Conservation (phyloP, 2,113 vertebrate genomes). For the Colius striatus region DNA sequence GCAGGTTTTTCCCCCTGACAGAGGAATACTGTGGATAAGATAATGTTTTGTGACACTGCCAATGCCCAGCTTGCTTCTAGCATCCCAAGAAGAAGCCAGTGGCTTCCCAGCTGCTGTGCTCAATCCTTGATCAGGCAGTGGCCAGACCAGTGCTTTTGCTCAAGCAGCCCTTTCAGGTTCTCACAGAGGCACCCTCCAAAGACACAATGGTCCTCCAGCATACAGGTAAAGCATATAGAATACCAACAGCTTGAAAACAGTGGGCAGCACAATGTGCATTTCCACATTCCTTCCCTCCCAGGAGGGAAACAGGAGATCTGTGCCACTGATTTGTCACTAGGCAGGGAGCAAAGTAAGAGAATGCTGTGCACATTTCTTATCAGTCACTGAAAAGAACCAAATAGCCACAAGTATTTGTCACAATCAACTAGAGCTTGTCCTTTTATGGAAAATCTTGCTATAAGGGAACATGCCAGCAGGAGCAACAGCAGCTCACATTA, state of each 20-base stretch:
- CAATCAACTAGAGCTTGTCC: background rate
- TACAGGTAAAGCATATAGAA: accelerated
- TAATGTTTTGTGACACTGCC: background rate
- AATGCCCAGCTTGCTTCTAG: background rate
- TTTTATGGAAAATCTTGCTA: background rate
- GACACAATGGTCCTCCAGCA: background rate
- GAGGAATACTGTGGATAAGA: background rate
- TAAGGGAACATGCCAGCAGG: background rate
- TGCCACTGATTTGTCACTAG: background rate
- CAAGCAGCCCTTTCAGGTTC: background rate
- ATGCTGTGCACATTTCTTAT: background rate
- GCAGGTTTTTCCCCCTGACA: accelerated
- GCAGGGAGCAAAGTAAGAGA: background rate
- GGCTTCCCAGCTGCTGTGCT: background rate
- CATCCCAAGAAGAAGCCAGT: background rate
- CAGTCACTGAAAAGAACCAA: background rate
- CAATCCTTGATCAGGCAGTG: background rate
- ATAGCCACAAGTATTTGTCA: background rate
- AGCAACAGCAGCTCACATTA: background rate
- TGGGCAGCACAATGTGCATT: background rate
- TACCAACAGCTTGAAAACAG: background rate
- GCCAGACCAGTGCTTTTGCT: background rate
- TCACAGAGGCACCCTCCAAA: background rate
- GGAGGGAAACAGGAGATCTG: background rate
- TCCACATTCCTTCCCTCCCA: background rate